Percentiles rank a stretch among this genome's conserved stretches.
Conservation (phyloP, 64 coral and sea anemone species). For the Hydrozoanthus tunicans region DNA sequence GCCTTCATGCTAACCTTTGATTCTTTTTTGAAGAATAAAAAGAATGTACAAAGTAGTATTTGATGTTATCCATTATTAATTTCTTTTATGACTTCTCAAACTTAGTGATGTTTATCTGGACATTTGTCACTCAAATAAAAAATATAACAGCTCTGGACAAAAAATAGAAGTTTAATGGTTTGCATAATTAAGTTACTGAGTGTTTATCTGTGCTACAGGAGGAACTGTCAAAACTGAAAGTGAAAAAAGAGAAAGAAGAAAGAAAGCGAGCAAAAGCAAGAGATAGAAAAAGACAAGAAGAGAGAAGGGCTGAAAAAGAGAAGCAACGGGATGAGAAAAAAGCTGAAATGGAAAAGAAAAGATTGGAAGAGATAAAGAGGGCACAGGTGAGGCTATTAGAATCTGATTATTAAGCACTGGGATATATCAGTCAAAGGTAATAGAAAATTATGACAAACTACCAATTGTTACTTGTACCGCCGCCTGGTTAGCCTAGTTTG, state of each 20-base stretch:
- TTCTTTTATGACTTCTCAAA: too few species aligned
- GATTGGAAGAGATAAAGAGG: conserved; percentile 18
- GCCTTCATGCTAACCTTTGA: too few species aligned
- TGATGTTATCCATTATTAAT: not conserved
- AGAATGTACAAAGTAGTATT: not conserved
- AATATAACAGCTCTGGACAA: too few species aligned
- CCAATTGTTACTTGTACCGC: too few species aligned
- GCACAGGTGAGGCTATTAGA: conserved; percentile 6
- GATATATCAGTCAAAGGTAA: too few species aligned
- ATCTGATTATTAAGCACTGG: not conserved
- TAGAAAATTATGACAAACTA: too few species aligned
- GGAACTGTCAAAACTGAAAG: not conserved
- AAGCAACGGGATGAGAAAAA: conserved; percentile 12
- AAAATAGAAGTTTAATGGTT: too few species aligned
- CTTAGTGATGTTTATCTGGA: too few species aligned
- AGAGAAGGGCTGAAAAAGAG: conserved; percentile 34
- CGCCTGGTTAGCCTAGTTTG: too few species aligned
- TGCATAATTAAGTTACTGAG: not conserved
- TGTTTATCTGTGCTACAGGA: not conserved
- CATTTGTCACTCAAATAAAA: too few species aligned
- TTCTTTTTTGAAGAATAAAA: too few species aligned
- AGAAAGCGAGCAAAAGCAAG: conserved; percentile 20
- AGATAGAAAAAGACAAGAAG: conserved; percentile 26
- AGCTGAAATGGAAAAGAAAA: conserved; percentile 28
- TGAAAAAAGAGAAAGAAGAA: conserved; percentile 21